phyloP scores from a whole-genome alignment of 2,888 invertebrate species.

The Therioaphis trifolii region DNA sequence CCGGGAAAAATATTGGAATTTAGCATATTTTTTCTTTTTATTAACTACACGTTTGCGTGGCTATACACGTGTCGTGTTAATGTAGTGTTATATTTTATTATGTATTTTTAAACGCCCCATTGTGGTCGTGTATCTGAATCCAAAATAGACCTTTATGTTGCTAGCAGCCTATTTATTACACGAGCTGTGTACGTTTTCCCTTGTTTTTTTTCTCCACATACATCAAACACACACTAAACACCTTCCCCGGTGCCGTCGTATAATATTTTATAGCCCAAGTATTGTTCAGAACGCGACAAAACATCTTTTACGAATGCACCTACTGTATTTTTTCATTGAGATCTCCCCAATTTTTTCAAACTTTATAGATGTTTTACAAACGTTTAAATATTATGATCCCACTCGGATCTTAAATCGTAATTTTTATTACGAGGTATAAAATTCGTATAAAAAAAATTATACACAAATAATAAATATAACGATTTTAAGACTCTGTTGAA shows the following conservation, averaged over 20 bases:
- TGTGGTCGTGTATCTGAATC: conserved; percentile 19
- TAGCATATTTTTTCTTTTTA: conserved; percentile 37
- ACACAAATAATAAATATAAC: conserved; percentile 23
- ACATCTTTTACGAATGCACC: conserved; percentile 40
- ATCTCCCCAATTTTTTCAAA: conserved; percentile 52
- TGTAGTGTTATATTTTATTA: conserved; percentile 33
- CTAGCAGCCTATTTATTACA: conserved; percentile 25
- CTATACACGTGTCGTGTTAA: conserved; percentile 35
- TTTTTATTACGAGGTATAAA: conserved; percentile 32
- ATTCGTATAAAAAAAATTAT: conserved; percentile 20
- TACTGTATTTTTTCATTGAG: conserved; percentile 33
- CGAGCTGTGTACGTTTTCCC: conserved; percentile 6
- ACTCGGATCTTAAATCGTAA: conserved; percentile 10
- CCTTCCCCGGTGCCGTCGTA: conserved; percentile 46
- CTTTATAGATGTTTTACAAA: conserved; percentile 53
- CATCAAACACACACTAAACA: conserved; percentile 40
- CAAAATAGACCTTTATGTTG: conserved; percentile 27
- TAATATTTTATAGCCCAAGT: conserved; percentile 55
- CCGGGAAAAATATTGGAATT: conserved; percentile 26
- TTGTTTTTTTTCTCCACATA: neutral
- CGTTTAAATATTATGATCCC: conserved; percentile 57
- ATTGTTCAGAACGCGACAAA: conserved; percentile 51
- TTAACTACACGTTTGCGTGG: conserved; percentile 19
- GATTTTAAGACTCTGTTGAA: conserved; percentile 24
- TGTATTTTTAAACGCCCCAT: conserved; percentile 42